Percentiles rank a stretch among this genome's conserved stretches.
phyloP scores from a whole-genome alignment of 64 coral and sea anemone species.

The Hydrozoanthus tunicans region DNA sequence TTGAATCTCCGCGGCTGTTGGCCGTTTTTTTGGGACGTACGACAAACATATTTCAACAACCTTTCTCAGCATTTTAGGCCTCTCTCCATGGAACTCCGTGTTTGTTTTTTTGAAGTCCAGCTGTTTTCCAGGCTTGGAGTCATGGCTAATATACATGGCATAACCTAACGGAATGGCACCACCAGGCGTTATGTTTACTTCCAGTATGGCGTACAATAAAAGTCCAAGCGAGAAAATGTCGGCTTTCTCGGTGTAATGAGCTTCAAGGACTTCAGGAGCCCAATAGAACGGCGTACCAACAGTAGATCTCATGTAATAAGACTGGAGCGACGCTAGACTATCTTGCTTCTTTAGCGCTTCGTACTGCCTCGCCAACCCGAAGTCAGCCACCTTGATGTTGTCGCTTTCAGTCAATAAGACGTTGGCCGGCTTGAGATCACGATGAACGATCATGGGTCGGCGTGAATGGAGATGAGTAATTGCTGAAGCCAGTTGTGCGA shows the following conservation, averaged over 20 bases:
- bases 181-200: background rate
- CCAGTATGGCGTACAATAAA: constrained; percentile 13
- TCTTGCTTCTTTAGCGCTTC: background rate
- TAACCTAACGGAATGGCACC: background rate
- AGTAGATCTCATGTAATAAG: constrained; percentile 20
- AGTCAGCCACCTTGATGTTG: no score
- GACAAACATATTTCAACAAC: background rate
- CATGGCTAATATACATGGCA: background rate
- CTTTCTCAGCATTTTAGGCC: background rate
- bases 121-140: constrained; percentile 5
- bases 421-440: constrained; percentile 7
- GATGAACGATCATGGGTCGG: constrained; percentile 36
- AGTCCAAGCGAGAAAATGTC: constrained; percentile 10
- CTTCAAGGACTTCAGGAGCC: background rate
- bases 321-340: background rate
- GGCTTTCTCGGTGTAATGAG: constrained; percentile 18
- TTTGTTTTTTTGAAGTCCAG: background rate
- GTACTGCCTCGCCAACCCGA: background rate
- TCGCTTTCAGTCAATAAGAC: background rate
- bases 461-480: constrained; percentile 43
- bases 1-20: background rate
- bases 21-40: background rate
- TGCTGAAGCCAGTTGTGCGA: constrained; percentile 37
- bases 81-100: background rate
- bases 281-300: background rate